phyloP scores from a whole-genome alignment of 2,888 invertebrate genomes.

The Octonoba sinensis region DNA sequence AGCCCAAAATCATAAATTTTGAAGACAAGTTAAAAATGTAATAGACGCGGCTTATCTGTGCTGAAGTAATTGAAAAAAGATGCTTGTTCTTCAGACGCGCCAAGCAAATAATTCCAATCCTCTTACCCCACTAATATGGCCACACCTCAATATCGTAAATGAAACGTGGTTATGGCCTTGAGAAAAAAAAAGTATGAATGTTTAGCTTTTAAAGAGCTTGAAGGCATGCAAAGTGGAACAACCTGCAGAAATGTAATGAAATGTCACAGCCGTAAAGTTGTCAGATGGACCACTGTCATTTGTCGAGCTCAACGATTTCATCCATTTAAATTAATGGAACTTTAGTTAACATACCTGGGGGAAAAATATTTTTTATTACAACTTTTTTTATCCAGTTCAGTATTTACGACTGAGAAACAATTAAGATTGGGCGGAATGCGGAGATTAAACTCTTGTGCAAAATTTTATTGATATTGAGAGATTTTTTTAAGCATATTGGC shows the following conservation, averaged over 20 bases:
- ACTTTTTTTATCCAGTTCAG: too few relatives aligned
- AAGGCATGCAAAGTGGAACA: conserved; percentile 58
- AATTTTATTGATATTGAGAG: too few relatives aligned
- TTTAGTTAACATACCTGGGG: too few relatives aligned
- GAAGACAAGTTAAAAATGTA: conserved; percentile 54
- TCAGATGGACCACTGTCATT: not conserved
- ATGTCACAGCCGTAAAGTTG: conserved; percentile 38
- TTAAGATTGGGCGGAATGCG: too few relatives aligned
- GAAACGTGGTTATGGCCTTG: conserved; percentile 52
- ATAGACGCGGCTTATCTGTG: conserved; percentile 25
- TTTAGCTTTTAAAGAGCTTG: conserved; percentile 49
- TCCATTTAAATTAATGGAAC: too few relatives aligned
- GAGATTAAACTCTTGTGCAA: too few relatives aligned
- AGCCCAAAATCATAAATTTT: conserved; percentile 60
- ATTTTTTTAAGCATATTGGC: too few relatives aligned
- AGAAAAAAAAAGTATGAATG: conserved; percentile 50
- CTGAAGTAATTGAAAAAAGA: conserved; percentile 59
- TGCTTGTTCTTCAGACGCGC: conserved; percentile 50
- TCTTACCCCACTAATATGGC: conserved; percentile 55
- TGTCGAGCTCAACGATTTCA: too few relatives aligned
- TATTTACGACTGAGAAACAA: too few relatives aligned
- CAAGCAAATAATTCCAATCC: conserved; percentile 56
- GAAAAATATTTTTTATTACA: too few relatives aligned
- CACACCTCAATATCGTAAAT: conserved; percentile 62
- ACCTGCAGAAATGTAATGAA: conserved; percentile 57